Conservation (phyloP, 2,797 vertebrate species). For the Enteromius viviparus region DNA sequence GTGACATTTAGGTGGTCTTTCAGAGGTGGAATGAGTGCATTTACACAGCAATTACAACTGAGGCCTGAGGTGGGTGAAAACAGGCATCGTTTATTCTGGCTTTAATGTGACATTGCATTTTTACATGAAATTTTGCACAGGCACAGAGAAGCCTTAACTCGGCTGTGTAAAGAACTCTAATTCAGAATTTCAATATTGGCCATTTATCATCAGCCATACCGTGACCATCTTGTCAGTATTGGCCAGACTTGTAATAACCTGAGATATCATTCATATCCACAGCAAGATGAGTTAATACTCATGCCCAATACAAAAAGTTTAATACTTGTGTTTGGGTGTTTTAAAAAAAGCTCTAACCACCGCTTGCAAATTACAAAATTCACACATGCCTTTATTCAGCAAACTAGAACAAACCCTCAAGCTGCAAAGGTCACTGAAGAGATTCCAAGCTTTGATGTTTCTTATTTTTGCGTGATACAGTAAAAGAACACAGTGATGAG, state of each 20-base stretch:
- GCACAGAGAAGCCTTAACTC: neutral
- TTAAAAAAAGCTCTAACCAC: neutral
- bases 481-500: constrained; percentile 17
- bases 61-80: neutral
- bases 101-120: neutral
- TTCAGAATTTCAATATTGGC: neutral
- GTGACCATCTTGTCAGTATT: neutral
- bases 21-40: neutral
- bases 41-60: neutral
- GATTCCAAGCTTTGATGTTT: constrained; percentile 1
- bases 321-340: neutral
- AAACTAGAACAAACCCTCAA: constrained; percentile 2
- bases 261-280: no score
- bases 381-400: neutral
- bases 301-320: neutral
- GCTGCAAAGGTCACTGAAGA: constrained; percentile 13
- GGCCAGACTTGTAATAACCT: constrained; percentile 4
- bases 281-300: neutral
- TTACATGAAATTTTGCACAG: neutral
- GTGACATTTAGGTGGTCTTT: neutral
- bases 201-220: neutral
- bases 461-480: neutral
- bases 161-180: neutral
- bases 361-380: neutral
- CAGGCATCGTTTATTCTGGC: neutral